Conservation (phyloP, 2,797 vertebrate species). For the Enteromius argenteus region DNA sequence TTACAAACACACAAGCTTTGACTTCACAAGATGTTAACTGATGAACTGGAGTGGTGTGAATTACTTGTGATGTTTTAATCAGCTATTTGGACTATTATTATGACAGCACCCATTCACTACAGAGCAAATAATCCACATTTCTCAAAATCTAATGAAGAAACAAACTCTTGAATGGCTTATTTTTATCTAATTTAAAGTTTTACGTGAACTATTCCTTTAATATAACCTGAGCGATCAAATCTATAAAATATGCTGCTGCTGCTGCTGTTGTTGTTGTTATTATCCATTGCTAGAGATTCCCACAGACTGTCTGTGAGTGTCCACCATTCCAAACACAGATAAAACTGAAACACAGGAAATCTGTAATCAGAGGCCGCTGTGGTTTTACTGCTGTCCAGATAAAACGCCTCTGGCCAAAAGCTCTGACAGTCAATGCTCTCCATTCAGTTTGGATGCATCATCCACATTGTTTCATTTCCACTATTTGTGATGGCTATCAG, state of each 20-base stretch:
- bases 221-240: not conserved
- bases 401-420: slow-evolving; percentile 45
- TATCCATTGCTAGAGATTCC: not conserved
- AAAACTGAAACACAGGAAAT: not conserved
- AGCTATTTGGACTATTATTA: not conserved
- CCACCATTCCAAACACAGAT: not conserved
- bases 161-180: not conserved
- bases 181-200: not conserved
- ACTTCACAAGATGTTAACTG: not conserved
- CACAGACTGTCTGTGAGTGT: not conserved
- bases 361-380: not conserved
- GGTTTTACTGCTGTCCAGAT: not conserved
- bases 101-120: not conserved
- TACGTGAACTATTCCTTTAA: not conserved
- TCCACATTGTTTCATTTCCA: not conserved
- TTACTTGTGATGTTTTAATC: not conserved
- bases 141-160: not conserved
- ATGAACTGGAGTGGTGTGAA: not conserved
- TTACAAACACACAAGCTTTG: not conserved
- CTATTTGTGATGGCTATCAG: not conserved
- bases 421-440: slow-evolving; percentile 9
- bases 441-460: slow-evolving; percentile 13
- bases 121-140: not conserved
- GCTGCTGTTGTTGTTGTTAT: not conserved
- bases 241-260: not conserved